Conservation (phyloP, 2,113 vertebrate species). For the Pelvicachromis taeniatus region DNA sequence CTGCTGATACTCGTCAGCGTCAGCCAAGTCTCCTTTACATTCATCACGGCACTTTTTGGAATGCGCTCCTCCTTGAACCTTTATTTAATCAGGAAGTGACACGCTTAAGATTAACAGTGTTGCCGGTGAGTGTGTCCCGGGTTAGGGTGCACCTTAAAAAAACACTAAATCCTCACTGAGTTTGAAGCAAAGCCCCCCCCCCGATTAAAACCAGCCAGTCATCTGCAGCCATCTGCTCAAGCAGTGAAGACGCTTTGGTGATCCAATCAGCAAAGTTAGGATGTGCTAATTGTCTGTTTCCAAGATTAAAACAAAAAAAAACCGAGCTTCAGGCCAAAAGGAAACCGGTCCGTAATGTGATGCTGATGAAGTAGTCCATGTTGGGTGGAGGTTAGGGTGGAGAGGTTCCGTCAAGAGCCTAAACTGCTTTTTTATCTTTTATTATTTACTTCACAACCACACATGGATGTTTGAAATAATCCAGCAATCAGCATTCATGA, state of each 20-base stretch:
- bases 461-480: not conserved
- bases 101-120: accelerated
- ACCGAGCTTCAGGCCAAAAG: not conserved
- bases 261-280: not conserved
- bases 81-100: not conserved
- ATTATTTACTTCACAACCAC: not conserved
- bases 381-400: not conserved
- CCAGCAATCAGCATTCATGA: not conserved
- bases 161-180: not conserved
- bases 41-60: not conserved
- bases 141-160: not conserved
- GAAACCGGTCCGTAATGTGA: not conserved
- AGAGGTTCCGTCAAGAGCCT: not conserved
- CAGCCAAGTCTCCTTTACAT: not conserved
- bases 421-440: not conserved
- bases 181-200: not conserved
- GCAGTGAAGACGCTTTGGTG: not conserved
- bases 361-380: not conserved
- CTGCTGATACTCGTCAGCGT: not conserved
- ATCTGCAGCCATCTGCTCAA: not conserved
- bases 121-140: accelerated
- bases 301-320: not conserved
- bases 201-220: not conserved
- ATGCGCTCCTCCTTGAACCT: not conserved
- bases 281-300: not conserved